Evolutionary conservation across 2,113 vertebrate species (phyloP), one percentile per base, ranked within the genome.

Genomic region (Aspidoscelis tigris): DNA sequence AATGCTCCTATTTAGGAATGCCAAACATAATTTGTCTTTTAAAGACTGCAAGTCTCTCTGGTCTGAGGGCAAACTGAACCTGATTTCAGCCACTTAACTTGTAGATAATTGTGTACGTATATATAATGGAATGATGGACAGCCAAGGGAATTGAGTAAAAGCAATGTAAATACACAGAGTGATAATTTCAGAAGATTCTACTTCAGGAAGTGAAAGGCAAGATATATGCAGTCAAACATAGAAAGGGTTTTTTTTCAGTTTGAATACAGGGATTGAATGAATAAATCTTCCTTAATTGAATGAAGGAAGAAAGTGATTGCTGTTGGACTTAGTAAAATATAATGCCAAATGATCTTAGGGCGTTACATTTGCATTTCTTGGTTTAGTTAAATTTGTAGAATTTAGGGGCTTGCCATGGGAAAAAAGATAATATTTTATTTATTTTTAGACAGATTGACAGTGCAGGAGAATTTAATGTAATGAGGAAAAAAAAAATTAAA

Each of bases 221-320:
- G 82, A 81, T 80, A 61, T 81, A 24, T 43, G 43, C 61, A 73
- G 88, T 58, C 80, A 88, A 72, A 33, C 20, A 83, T 78, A 43
- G 39, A 47, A 85, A 78, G 24, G 14, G 22, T 82, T 89, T 89
- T 64, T 90, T 0, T 76, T 69, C 74, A 44, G 74, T 84, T 11
- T 50, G 61, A 78, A 33, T 33, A 33, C 33, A 33, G 33, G 33
- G 33, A 33, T 33, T 33, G 33, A 33, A 33, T 33, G 33, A 33
- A 33, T 33, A 33, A 33, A 33, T 33, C 33, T 33, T 33, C 58
- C 58, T 61, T 61, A 61, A 61, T 89, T 91, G 81, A 80, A 87
- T 80, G 86, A 83, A 91, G 76, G 84, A 89, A 82, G 91, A 76
- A 86, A 84, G 65, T 87, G 84, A 86, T 84, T 88, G 66, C 89